A percentile compares a stretch with the other conserved stretches of the same genome.
Evolutionary conservation across 2,888 invertebrate species (phyloP).

Genomic region (Hipparchia semele): DNA sequence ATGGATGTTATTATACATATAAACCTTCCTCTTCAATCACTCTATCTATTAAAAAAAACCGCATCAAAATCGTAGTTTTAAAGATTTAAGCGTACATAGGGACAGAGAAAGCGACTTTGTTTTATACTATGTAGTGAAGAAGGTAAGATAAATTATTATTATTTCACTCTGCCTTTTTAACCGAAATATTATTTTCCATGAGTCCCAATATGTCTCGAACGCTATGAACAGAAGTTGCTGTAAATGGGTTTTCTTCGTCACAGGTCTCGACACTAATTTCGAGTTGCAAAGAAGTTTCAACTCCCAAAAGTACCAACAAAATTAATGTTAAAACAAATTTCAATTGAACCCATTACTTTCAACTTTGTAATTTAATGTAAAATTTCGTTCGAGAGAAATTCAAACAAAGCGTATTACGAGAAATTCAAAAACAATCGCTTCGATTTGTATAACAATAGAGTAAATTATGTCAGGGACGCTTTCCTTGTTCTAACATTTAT

Average conservation of each 20-base stretch:
- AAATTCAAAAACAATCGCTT: slow-evolving; percentile 42
- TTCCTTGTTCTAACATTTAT: slow-evolving; percentile 50
- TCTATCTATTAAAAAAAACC: too few species aligned
- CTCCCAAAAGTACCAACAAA: slow-evolving; percentile 47
- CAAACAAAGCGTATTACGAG: slow-evolving; percentile 38
- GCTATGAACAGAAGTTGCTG: slow-evolving; percentile 24
- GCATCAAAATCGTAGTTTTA: too few species aligned
- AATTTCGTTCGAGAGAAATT: slow-evolving; percentile 51
- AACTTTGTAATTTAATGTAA: slow-evolving; percentile 64
- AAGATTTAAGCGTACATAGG: too few species aligned
- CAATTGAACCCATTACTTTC: slow-evolving; percentile 58
- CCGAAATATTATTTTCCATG: neutral
- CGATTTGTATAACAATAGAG: slow-evolving; percentile 36
- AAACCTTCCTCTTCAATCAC: too few species aligned
- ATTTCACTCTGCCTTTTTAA: neutral
- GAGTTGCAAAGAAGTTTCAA: slow-evolving; percentile 39
- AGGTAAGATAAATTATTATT: neutral
- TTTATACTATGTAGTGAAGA: too few species aligned
- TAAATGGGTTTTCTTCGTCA: slow-evolving; percentile 33
- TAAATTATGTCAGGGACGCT: slow-evolving; percentile 15
- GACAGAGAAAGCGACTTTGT: too few species aligned
- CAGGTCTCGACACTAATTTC: slow-evolving; percentile 33
- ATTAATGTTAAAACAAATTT: slow-evolving; percentile 64
- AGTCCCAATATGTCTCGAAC: slow-evolving; percentile 4
- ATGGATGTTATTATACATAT: too few species aligned